Evolutionary conservation across 2,113 vertebrate genomes (phyloP), one percentile per base, ranked within the genome.

Genomic region (Tautogolabrus adspersus): DNA sequence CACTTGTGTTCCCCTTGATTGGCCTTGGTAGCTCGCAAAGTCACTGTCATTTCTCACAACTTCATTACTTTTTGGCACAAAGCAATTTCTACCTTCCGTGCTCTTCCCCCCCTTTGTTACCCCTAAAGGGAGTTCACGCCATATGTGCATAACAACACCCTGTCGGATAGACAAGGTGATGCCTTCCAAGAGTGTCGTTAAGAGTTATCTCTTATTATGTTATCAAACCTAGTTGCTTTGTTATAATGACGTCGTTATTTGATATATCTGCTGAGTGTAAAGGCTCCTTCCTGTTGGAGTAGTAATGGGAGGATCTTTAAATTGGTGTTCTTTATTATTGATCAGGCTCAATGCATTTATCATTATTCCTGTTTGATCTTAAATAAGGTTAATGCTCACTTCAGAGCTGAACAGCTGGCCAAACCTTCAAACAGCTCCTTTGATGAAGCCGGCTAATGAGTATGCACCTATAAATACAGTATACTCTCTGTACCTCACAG

Each of bases 51-150:
- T 89, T 85, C 83, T 93, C 87, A 91, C 85, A 79, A 90, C 85
- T 93, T 91, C 86, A 91, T 91, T 91, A 90, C 87, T 89, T 84
- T 79, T 77, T 87, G 87, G 87, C 91, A 89, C 88, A 89, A 91
- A 92, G 88, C 87, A 90, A 93, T 93, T 93, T 88, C 79, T 79
- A 77, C 79, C 67, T 2, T 78, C 79, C 84, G 61, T 64, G 74
- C 74, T 70, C 75, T n/a, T 87, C 84, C 83, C 74, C 49, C 80
- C 72, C 72, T 89, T 78, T 82, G 81, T 64, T 77, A 59, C 70
- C 72, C 86, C 91, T 92, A 75, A 84, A 91, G 90, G 90, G 90
- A 92, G 84, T 81, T 90, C 63, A 84, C 58, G 37, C 89, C 90
- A 85, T 87, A 87, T 93, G 91, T 55, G 81, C 91, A 69, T 82